Evolutionary conservation across 2,113 vertebrate genomes (phyloP).

Genomic region (Malurus cyaneus): DNA sequence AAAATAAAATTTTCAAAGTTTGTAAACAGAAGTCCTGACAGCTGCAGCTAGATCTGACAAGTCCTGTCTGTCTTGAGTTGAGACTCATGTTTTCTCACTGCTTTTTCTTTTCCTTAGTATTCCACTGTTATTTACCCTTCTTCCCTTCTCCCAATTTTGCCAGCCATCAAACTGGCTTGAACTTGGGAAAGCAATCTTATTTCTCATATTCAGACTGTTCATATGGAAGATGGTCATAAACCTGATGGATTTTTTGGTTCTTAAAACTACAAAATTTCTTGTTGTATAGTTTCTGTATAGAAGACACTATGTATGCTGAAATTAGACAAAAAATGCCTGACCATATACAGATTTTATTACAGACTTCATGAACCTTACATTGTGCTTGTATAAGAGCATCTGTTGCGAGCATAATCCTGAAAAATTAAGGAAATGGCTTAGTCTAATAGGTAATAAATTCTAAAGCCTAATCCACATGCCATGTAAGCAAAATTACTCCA

Average conservation of each 20-base stretch:
- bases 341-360: accelerated
- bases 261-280: background rate
- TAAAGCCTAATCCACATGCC: background rate
- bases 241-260: accelerated
- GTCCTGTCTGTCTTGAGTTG: background rate
- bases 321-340: background rate
- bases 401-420: background rate
- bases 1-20: background rate
- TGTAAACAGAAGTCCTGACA: background rate
- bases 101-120: background rate
- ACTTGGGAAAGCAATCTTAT: background rate
- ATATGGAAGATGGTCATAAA: background rate
- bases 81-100: background rate
- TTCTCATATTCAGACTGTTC: background rate
- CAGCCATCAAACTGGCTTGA: background rate
- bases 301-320: background rate
- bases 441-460: background rate
- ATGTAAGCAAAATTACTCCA: background rate
- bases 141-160: background rate
- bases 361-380: accelerated
- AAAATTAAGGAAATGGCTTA: background rate
- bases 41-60: background rate
- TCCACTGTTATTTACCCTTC: background rate
- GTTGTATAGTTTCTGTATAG: background rate
- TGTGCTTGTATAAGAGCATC: background rate